Evolutionary conservation across 2,797 vertebrate species (phyloP).

Genomic region (Emys orbicularis): DNA sequence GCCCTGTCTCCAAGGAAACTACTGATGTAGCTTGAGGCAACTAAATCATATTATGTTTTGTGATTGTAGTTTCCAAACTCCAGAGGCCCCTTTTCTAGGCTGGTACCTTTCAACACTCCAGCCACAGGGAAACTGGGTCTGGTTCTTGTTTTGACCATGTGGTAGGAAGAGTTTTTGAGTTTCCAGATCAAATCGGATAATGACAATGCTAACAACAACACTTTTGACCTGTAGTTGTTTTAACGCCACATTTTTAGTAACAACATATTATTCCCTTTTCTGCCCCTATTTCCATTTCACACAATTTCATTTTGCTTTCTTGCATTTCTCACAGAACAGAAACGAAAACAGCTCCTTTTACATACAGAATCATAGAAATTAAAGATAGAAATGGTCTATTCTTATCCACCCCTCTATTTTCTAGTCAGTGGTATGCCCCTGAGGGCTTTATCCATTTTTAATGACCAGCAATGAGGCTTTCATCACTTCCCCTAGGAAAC

Average conservation of each 20-base stretch:
- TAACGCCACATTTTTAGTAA: not conserved
- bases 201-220: not conserved
- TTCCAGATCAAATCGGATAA: not conserved
- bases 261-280: slow-evolving; percentile 13
- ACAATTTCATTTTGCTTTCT: not conserved
- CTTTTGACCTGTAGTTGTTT: not conserved
- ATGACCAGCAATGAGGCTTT: not conserved
- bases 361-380: rapidly evolving
- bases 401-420: not conserved
- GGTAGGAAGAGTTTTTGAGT: not conserved
- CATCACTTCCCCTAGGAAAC: not conserved
- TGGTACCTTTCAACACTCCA: not conserved
- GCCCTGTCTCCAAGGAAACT: not conserved
- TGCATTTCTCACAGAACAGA: not conserved
- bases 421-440: rapidly evolving
- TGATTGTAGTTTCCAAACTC: not conserved
- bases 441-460: not conserved
- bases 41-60: not conserved
- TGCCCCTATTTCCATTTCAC: not conserved
- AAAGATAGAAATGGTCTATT: not conserved
- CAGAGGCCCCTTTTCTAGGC: slow-evolving; percentile 11
- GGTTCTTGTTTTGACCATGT: not conserved
- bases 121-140: not conserved
- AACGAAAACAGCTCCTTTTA: not conserved
- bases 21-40: not conserved